phyloP scores from a whole-genome alignment of 2,888 invertebrate genomes.

The Drosophila multiciliata region DNA sequence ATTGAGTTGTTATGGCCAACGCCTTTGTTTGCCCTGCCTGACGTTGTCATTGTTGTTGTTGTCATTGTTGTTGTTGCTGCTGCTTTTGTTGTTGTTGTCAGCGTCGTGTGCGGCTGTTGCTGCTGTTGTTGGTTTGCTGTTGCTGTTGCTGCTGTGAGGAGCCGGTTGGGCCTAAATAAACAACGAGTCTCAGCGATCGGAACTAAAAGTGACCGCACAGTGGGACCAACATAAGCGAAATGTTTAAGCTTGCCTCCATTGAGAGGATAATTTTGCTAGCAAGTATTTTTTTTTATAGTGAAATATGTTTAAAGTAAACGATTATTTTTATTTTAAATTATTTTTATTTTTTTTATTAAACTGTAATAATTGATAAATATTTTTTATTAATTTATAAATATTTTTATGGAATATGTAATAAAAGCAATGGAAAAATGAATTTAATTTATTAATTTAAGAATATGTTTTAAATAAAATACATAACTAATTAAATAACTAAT shows the following conservation, averaged over 20 bases:
- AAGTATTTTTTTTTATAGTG: background rate
- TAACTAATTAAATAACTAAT: background rate
- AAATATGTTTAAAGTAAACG: background rate
- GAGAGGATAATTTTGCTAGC: background rate
- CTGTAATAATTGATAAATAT: background rate
- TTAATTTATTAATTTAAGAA: background rate
- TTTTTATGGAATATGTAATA: background rate
- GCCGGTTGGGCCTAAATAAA: constrained; percentile 79
- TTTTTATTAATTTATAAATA: background rate
- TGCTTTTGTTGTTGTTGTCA: constrained; percentile 34
- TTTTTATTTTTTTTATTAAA: background rate
- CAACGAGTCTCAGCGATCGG: constrained; percentile 48
- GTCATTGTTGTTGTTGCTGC: constrained; percentile 32
- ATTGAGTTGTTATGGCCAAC: constrained; percentile 78
- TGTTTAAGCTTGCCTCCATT: background rate
- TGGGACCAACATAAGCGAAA: constrained; percentile 16
- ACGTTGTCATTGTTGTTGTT: constrained; percentile 79
- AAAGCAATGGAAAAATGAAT: background rate
- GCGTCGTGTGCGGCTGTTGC: constrained; percentile 72
- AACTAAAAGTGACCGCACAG: constrained; percentile 51
- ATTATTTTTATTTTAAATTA: too few relatives aligned
- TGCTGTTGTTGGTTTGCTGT: constrained; percentile 49
- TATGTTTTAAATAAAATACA: background rate
- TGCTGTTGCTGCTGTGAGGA: constrained; percentile 45
- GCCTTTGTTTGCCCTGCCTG: constrained; percentile 74